Conservation (phyloP, 92 coral and sea anemone genomes). For the Parazoanthus swiftii region DNA sequence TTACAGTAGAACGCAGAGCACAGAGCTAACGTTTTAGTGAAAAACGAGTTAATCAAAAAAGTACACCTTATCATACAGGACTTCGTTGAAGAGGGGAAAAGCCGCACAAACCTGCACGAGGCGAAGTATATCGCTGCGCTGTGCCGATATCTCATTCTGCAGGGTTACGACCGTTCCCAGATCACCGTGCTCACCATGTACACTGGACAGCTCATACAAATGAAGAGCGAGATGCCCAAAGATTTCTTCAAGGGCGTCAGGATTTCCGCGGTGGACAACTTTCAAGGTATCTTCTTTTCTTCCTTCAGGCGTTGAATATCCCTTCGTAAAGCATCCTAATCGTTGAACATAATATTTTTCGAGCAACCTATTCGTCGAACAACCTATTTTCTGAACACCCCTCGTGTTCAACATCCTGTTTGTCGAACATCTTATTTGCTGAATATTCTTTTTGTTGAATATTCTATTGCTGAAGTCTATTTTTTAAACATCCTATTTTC, state of each 20-base stretch:
- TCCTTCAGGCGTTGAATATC: too few relatives aligned
- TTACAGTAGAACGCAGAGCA: too few relatives aligned
- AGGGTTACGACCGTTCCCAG: conserved; percentile 78
- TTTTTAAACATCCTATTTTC: too few relatives aligned
- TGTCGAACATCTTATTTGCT: not conserved
- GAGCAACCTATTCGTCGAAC: not conserved
- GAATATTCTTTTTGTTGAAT: too few relatives aligned
- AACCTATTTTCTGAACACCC: too few relatives aligned
- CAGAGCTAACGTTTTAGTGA: not conserved
- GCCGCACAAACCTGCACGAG: conserved; percentile 89
- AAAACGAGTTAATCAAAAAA: not conserved
- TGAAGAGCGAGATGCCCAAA: conserved; percentile 78
- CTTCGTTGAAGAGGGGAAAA: conserved; percentile 80
- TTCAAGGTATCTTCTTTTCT: conserved; percentile 58
- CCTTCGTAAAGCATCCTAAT: too few relatives aligned
- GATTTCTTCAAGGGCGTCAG: conserved; percentile 83
- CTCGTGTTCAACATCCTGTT: not conserved
- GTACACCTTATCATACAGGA: conserved; percentile 49
- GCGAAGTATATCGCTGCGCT: conserved; percentile 90
- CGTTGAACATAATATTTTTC: not conserved
- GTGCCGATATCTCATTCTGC: conserved; percentile 88
- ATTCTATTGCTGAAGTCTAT: too few relatives aligned
- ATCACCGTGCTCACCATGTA: conserved; percentile 92
- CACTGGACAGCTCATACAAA: conserved; percentile 90
- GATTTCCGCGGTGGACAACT: conserved; percentile 94